phyloP scores from a whole-genome alignment of 2,888 invertebrate species.

The Melinopterus prodromus region DNA sequence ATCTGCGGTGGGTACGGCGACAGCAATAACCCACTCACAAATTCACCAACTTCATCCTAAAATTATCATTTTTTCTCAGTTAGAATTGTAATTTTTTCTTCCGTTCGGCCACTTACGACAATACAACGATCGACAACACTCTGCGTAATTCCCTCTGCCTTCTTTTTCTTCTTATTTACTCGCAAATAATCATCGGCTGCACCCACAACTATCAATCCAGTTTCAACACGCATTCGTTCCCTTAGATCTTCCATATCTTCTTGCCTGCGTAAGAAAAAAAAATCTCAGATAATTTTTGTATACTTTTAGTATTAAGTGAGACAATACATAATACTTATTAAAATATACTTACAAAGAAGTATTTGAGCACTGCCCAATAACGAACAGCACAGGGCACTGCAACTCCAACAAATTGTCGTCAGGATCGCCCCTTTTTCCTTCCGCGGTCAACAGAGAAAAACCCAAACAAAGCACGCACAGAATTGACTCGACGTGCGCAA shows the following conservation, averaged over 20 bases:
- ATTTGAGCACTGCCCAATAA: constrained; percentile 78
- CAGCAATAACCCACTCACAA: constrained; percentile 67
- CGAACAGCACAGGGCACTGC: constrained; percentile 78
- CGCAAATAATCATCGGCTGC: constrained; percentile 80
- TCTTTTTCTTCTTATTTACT: constrained; percentile 73
- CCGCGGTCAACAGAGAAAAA: constrained; percentile 77
- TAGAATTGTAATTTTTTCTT: not conserved
- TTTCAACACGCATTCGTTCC: constrained; percentile 79
- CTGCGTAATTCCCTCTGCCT: constrained; percentile 80
- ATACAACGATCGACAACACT: constrained; percentile 81
- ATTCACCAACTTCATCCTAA: constrained; percentile 73
- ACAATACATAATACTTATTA: not conserved
- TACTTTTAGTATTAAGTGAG: not conserved
- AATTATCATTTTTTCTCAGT: constrained; percentile 26
- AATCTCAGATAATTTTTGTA: not conserved
- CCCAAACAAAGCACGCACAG: constrained; percentile 80
- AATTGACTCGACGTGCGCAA: constrained; percentile 75
- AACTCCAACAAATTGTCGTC: constrained; percentile 79
- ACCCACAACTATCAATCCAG: constrained; percentile 79
- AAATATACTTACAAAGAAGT: constrained; percentile 62
- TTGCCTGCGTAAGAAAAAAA: constrained; percentile 58
- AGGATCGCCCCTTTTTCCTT: constrained; percentile 75
- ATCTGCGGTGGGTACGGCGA: constrained; percentile 67
- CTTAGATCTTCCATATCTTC: constrained; percentile 82
- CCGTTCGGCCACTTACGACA: constrained; percentile 61